These are phyloP conservation scores for Elgaria multicarinata DNA, from an alignment of 2,113 vertebrate genomes.

Conservation along the genomic window DNA sequence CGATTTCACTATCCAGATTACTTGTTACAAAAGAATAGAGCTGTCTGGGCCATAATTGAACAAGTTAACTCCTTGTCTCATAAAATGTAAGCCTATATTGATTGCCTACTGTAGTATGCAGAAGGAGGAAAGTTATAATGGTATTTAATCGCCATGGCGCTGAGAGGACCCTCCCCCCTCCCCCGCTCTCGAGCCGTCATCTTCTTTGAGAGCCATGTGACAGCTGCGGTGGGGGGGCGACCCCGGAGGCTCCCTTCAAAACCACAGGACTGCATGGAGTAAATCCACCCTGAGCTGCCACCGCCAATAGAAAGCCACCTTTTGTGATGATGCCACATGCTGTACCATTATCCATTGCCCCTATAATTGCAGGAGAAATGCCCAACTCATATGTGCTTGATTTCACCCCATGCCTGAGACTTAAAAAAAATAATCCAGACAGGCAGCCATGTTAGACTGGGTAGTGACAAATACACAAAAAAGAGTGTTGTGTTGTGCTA, in stretches of 20 bases:
- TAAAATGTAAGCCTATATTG: constrained; percentile 98
- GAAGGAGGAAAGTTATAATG: constrained; percentile 79
- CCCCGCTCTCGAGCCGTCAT: constrained; percentile 26
- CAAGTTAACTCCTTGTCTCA: constrained; percentile 99
- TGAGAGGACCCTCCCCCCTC: constrained; percentile 71
- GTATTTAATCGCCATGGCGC: constrained; percentile 82
- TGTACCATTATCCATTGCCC: background rate
- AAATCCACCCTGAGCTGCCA: constrained; percentile 43
- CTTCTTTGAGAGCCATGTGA: constrained; percentile 70
- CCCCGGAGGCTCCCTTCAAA: constrained; percentile 57
- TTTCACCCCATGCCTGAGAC: no score
- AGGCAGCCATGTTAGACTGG: background rate
- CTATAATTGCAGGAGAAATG: background rate
- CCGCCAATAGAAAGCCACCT: constrained; percentile 16
- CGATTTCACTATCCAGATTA: constrained; percentile 98
- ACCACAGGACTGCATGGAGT: constrained; percentile 55
- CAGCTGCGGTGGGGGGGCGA: constrained; percentile 60
- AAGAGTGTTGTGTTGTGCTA: background rate
- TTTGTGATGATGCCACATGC: background rate
- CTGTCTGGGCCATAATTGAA: constrained; percentile 99
- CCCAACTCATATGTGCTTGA: background rate
- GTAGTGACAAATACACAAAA: background rate
- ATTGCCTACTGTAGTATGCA: constrained; percentile 86
- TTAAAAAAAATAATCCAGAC: no score
- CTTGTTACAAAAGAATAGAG: constrained; percentile 99